Base-by-base conservation (phyloP, 2,888 invertebrate genomes). In the Sepioteuthis lessoniana region DNA sequence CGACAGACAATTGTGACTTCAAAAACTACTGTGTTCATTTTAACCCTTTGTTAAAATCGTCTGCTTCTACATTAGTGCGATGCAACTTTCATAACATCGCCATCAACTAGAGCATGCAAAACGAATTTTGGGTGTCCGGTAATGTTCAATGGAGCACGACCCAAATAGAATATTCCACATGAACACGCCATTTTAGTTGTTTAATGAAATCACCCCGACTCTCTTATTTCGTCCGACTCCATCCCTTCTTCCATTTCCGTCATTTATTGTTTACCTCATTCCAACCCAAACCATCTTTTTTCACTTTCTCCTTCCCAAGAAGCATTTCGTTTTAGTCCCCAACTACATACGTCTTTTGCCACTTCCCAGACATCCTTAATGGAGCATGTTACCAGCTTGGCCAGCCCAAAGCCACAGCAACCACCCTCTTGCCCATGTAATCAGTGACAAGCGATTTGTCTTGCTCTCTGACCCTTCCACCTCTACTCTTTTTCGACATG, bases 401-500 rank as follows among this genome's bases (percentile, higher is more conserved):
- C 76, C 76, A 76, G 76, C 76, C 76, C 76, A n/a, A 76, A 76
- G 76, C 76, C 76, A 42, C 42, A 42, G 46, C n/a, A 35, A 35
- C 91, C 50, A 28, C 50, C n/a, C 94, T 93, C 46, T 93, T 93
- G 55, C 94, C 94, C 37, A 94, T 94, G 47, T 94, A 76, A 42
- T 94, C 94, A 19, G 93, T 93, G 46, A 94, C 94, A 90, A 94
- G 93, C 37, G 93, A 90, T 38, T 94, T 94, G 38, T 94, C 94
- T 42, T 94, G 94, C 50, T 94, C 94, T n/a, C 93, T 94, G 91
- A 94, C 94, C 46, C 94, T 92, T 94, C 94, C 42, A 94, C 90
- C 42, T 94, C 93, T 76, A 93, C 94, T 28, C 94, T 93, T 90
- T 94, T 94, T n/a, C 94, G 93, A 50, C 93, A 94, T 37, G 94